These are phyloP conservation scores for Drosophila simulans DNA, from an alignment of 1,140 invertebrate genomes.

Conservation along the genomic window DNA sequence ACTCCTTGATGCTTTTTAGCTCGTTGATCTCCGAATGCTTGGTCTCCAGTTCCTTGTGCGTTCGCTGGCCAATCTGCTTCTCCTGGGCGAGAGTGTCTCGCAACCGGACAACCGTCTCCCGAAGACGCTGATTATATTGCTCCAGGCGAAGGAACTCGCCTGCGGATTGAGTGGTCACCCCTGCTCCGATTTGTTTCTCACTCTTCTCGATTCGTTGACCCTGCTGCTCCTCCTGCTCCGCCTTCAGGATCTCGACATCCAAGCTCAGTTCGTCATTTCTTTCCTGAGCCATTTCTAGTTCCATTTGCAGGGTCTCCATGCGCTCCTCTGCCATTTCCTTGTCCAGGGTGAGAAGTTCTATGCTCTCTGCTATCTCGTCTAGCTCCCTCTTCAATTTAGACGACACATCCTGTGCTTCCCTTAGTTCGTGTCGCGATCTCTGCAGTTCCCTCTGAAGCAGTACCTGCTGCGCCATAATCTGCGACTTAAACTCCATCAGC, in stretches of 20 bases:
- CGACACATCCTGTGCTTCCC: conserved; percentile 92
- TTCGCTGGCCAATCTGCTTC: conserved; percentile 94
- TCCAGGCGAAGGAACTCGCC: conserved; percentile 96
- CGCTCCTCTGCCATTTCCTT: conserved; percentile 99
- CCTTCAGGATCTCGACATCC: conserved; percentile 95
- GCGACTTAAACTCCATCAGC: conserved; percentile 95
- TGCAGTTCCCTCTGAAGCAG: conserved; percentile 95
- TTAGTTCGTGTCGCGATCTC: conserved; percentile 92
- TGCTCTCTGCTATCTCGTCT: conserved; percentile 94
- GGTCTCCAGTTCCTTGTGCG: conserved; percentile 95
- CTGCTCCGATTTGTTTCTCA: conserved; percentile 48
- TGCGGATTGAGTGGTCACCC: conserved; percentile 85
- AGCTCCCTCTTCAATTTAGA: conserved; percentile 94
- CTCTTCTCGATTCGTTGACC: conserved; percentile 68
- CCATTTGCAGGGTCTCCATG: conserved; percentile 94
- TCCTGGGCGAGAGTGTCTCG: conserved; percentile 96
- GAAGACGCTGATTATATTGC: conserved; percentile 95
- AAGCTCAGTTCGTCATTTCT: conserved; percentile 95
- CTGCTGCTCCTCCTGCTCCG: conserved; percentile 88
- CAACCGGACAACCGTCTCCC: conserved; percentile 96
- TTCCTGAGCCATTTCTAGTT: conserved; percentile 94
- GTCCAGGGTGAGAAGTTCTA: conserved; percentile 98
- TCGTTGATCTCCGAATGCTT: conserved; percentile 93
- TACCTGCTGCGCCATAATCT: conserved; percentile 96
- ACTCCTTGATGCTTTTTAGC: conserved; percentile 93